These are phyloP conservation scores for Acrobasis repandana DNA, from an alignment of 2,888 invertebrate genomes.

Conservation along the genomic window DNA sequence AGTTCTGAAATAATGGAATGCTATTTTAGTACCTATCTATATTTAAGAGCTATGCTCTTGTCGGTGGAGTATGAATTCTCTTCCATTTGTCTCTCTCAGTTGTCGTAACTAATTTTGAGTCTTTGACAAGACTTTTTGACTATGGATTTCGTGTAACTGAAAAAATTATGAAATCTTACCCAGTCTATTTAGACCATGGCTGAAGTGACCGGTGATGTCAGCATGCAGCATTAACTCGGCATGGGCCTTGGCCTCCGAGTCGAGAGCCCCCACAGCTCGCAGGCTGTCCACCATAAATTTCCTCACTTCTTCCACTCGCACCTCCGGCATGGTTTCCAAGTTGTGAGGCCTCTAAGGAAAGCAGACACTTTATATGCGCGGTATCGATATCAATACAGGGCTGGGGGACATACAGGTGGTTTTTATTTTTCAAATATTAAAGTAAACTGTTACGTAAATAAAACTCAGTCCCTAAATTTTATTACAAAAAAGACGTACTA, in stretches of 20 bases:
- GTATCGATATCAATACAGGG: background rate
- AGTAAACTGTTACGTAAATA: no score
- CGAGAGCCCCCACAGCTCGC: constrained; percentile 81
- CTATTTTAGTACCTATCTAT: no score
- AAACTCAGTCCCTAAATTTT: no score
- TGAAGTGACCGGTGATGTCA: constrained; percentile 92
- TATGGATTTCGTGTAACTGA: no score
- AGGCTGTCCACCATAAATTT: constrained; percentile 85
- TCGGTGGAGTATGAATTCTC: no score
- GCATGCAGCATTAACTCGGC: constrained; percentile 87
- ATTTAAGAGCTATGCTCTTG: no score
- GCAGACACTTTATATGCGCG: constrained; percentile 12
- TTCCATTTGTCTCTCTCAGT: no score
- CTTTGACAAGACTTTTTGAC: no score
- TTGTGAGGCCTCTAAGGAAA: constrained; percentile 27
- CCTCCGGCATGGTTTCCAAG: constrained; percentile 58
- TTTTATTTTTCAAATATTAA: background rate
- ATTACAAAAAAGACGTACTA: no score
- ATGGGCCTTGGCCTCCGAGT: constrained; percentile 82
- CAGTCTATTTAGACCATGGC: constrained; percentile 93
- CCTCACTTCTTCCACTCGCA: constrained; percentile 77
- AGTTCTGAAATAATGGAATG: constrained; percentile 79
- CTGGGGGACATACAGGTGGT: background rate
- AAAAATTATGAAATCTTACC: constrained; percentile 66
- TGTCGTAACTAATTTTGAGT: no score